Evolutionary conservation across 2,888 invertebrate species (phyloP).

Genomic region (Callyntrura guangdongensis): DNA sequence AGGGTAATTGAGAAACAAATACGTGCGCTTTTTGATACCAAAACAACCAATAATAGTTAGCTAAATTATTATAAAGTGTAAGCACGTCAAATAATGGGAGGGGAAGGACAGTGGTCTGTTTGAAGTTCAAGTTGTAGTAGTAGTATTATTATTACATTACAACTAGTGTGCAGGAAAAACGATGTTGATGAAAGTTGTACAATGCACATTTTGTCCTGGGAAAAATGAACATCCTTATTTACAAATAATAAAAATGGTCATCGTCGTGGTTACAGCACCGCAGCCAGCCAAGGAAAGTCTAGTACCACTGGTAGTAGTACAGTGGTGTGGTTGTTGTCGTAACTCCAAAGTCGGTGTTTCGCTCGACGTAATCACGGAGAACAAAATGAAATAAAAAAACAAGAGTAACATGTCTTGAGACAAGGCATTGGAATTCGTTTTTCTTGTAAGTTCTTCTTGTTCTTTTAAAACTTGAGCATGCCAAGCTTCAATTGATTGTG

Average conservation of each 20-base stretch:
- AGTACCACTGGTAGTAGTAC: neutral
- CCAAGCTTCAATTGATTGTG: neutral
- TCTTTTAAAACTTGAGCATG: conserved; percentile 64
- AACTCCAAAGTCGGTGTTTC: conserved; percentile 21
- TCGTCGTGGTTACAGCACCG: neutral
- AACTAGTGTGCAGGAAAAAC: neutral
- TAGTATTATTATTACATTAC: neutral
- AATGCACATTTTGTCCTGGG: conserved; percentile 44
- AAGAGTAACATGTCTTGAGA: conserved; percentile 65
- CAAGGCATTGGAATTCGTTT: conserved; percentile 74
- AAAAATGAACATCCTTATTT: conserved; percentile 30
- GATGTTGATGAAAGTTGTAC: neutral
- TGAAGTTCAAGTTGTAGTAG: neutral
- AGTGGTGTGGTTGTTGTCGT: conserved; percentile 3
- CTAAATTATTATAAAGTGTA: conserved; percentile 60
- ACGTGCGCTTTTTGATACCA: conserved; percentile 49
- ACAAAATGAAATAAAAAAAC: conserved; percentile 59
- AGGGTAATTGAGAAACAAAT: conserved; percentile 60
- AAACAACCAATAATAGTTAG: conserved; percentile 59
- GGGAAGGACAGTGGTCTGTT: conserved; percentile 67
- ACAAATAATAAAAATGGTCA: conserved; percentile 30
- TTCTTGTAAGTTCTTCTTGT: conserved; percentile 50
- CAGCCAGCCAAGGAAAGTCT: neutral
- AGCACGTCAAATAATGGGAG: conserved; percentile 60
- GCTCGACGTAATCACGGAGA: neutral